phyloP scores from a whole-genome alignment of 1,140 invertebrate genomes.

The Hycleus phaleratus region DNA sequence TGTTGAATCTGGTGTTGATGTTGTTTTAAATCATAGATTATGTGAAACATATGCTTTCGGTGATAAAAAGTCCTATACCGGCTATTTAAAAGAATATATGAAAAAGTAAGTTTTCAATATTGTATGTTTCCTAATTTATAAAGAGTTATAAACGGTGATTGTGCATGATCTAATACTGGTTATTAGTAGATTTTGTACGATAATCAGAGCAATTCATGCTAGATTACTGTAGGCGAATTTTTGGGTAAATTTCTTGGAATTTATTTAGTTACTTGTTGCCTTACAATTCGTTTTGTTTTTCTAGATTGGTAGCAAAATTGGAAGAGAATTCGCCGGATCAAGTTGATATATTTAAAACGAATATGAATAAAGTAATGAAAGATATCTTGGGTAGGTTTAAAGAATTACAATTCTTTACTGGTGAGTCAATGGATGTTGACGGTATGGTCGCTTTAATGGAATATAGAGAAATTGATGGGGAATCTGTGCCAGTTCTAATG shows the following conservation, averaged over 20 bases:
- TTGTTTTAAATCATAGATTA: slow-evolving; percentile 88
- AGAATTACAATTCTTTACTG: slow-evolving; percentile 90
- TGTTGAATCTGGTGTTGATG: slow-evolving; percentile 78
- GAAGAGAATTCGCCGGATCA: slow-evolving; percentile 73
- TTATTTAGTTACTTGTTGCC: slow-evolving; percentile 7
- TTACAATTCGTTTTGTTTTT: slow-evolving; percentile 35
- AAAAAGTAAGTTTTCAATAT: slow-evolving; percentile 65
- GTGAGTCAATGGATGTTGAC: slow-evolving; percentile 90
- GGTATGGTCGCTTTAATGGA: slow-evolving; percentile 90
- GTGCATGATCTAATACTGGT: slow-evolving; percentile 38
- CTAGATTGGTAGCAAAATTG: slow-evolving; percentile 71
- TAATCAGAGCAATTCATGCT: slow-evolving; percentile 35
- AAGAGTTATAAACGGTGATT: neutral
- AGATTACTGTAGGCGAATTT: slow-evolving; percentile 17
- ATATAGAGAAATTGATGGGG: slow-evolving; percentile 81
- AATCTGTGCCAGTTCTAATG: slow-evolving; percentile 79
- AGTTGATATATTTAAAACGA: slow-evolving; percentile 82
- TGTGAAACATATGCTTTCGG: slow-evolving; percentile 76
- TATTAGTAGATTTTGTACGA: slow-evolving; percentile 15
- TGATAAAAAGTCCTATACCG: slow-evolving; percentile 85
- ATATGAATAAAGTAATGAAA: slow-evolving; percentile 94
- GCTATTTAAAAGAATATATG: slow-evolving; percentile 94
- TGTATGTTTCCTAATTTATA: neutral
- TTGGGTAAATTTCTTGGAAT: neutral
- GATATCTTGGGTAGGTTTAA: slow-evolving; percentile 87